Evolutionary conservation across 64 coral and sea anemone genomes (phyloP).

Genomic region (Anthopleura sola): DNA sequence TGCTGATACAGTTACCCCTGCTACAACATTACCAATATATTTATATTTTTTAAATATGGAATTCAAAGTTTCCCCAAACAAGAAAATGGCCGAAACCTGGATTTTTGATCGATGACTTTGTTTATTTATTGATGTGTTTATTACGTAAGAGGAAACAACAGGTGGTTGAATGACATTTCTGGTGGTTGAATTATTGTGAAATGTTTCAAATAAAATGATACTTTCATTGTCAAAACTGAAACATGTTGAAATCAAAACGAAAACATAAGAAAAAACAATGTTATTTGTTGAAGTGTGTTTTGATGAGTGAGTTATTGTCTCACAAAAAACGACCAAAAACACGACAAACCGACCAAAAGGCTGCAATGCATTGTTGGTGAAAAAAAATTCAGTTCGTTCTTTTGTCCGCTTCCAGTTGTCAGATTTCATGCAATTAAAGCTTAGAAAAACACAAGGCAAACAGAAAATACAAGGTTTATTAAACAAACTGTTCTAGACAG

Average conservation of each 20-base stretch:
- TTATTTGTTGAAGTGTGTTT: too few relatives aligned
- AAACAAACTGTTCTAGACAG: not conserved
- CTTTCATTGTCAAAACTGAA: too few relatives aligned
- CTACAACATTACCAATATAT: not conserved
- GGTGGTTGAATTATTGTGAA: not conserved
- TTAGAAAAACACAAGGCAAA: too few relatives aligned
- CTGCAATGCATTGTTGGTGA: not conserved
- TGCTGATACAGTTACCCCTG: not conserved
- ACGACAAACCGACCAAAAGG: not conserved
- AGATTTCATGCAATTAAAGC: too few relatives aligned
- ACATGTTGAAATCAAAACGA: too few relatives aligned
- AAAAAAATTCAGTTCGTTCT: too few relatives aligned
- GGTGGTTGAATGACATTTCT: not conserved
- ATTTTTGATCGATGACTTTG: not conserved
- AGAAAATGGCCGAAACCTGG: not conserved
- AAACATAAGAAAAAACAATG: too few relatives aligned
- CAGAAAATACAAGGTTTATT: too few relatives aligned
- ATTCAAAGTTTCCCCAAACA: not conserved
- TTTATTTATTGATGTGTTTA: slow-evolving; percentile 4
- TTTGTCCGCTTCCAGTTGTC: too few relatives aligned
- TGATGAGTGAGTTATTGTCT: too few relatives aligned
- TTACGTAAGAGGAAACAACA: not conserved
- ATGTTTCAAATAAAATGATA: not conserved
- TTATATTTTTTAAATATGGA: not conserved
- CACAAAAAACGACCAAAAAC: too few relatives aligned